Evolutionary conservation across 2,113 vertebrate genomes (phyloP).

Genomic region (Anguilla japonica): DNA sequence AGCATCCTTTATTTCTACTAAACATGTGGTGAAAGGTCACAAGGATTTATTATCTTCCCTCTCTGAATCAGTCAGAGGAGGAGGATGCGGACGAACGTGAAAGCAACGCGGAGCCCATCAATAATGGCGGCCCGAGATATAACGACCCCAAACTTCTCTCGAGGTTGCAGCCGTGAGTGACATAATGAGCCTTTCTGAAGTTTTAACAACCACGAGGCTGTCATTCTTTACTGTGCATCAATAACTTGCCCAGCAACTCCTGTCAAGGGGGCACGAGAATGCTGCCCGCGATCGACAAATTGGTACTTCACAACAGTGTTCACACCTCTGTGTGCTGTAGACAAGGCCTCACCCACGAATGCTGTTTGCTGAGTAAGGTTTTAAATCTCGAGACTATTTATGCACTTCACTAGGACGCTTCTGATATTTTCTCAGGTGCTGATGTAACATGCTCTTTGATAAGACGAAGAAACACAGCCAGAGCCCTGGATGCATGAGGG

Average conservation of each 20-base stretch:
- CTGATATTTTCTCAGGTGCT: background rate
- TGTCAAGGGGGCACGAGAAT: background rate
- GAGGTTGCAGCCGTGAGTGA: background rate
- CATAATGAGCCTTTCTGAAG: conserved; percentile 4
- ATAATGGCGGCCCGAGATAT: background rate
- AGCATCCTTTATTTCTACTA: background rate
- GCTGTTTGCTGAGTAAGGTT: background rate
- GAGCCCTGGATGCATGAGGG: background rate
- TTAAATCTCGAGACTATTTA: background rate
- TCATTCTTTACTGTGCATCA: background rate
- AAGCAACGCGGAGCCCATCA: conserved; percentile 4
- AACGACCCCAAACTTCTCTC: background rate
- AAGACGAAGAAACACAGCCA: background rate
- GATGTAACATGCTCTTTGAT: background rate
- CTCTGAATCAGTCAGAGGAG: background rate
- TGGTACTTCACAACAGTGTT: background rate
- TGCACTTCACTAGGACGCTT: background rate
- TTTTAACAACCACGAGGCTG: background rate
- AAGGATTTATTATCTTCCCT: background rate
- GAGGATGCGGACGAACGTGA: background rate
- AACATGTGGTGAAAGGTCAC: conserved; percentile 14
- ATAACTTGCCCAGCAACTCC: background rate
- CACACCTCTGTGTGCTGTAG: background rate
- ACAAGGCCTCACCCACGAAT: background rate
- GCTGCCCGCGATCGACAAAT: background rate